A percentile compares a stretch with the other conserved stretches of the same genome.
Conservation (phyloP, 2,797 vertebrate genomes). For the Petrocephalus sullivani region DNA sequence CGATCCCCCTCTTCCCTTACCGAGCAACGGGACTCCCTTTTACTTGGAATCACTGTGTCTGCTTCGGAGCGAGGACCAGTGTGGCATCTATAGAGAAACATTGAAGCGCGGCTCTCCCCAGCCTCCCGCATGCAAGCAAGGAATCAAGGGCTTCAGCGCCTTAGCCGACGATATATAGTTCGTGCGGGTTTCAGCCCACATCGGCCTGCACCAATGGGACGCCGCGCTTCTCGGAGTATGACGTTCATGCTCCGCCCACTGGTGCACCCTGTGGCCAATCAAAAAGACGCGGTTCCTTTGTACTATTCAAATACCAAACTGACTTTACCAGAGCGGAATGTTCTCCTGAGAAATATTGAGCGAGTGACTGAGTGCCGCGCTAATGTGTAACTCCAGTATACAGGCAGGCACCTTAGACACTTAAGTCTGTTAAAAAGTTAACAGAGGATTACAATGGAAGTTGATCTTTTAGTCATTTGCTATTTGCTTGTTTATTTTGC, state of each 20-base stretch:
- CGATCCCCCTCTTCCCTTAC: slow-evolving; percentile 44
- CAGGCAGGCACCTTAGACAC: background rate
- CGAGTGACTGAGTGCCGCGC: background rate
- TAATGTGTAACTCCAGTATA: background rate
- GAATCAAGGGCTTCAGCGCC: slow-evolving; percentile 60
- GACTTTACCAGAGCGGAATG: slow-evolving; percentile 45
- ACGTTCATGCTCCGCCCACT: slow-evolving; percentile 58
- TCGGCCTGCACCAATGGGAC: slow-evolving; percentile 24
- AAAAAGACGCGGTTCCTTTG: slow-evolving; percentile 75
- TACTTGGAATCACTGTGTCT: slow-evolving; percentile 44
- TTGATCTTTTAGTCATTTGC: background rate
- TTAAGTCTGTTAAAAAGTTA: slow-evolving; percentile 2
- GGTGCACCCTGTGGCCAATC: slow-evolving; percentile 64
- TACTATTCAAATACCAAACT: slow-evolving; percentile 75
- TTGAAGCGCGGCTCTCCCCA: slow-evolving; percentile 59
- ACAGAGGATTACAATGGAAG: background rate
- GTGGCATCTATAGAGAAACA: slow-evolving; percentile 56
- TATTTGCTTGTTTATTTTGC: background rate
- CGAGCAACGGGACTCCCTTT: slow-evolving; percentile 39
- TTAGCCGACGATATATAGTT: slow-evolving; percentile 52
- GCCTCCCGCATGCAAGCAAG: slow-evolving; percentile 65
- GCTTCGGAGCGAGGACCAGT: slow-evolving; percentile 45
- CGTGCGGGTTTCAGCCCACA: slow-evolving; percentile 37
- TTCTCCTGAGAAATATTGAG: slow-evolving; percentile 41
- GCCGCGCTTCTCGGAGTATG: background rate